Conservation (phyloP, 2,888 invertebrate genomes). For the Mechanitis mazaeus region DNA sequence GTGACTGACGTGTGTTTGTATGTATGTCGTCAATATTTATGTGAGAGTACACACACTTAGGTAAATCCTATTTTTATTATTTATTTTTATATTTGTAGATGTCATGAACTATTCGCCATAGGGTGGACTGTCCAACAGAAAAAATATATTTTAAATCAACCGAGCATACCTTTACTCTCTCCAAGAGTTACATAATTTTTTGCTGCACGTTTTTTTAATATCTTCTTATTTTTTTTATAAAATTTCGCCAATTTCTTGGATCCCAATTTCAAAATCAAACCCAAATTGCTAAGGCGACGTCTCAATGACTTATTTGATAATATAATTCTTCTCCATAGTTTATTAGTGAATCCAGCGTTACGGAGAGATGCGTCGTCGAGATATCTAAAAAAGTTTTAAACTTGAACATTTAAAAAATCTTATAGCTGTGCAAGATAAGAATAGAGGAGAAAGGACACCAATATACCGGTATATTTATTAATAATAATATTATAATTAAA, state of each 20-base stretch:
- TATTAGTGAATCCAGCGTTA: slow-evolving; percentile 40
- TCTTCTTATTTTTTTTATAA: slow-evolving; percentile 43
- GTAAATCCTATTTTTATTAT: too few relatives aligned
- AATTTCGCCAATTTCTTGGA: slow-evolving; percentile 49
- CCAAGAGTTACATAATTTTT: slow-evolving; percentile 46
- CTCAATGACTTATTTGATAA: slow-evolving; percentile 43
- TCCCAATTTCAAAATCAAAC: slow-evolving; percentile 49
- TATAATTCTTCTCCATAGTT: slow-evolving; percentile 56
- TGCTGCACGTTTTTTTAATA: slow-evolving; percentile 33
- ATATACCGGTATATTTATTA: too few relatives aligned
- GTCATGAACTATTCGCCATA: too few relatives aligned
- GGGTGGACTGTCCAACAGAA: too few relatives aligned
- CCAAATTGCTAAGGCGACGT: slow-evolving; percentile 50
- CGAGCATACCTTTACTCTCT: slow-evolving; percentile 39
- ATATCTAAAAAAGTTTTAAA: slow-evolving; percentile 38
- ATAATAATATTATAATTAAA: too few relatives aligned
- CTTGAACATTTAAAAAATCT: too few relatives aligned
- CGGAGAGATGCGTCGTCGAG: slow-evolving; percentile 51
- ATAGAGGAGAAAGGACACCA: too few relatives aligned
- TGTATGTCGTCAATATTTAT: too few relatives aligned
- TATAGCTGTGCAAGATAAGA: background rate
- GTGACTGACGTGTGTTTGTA: too few relatives aligned
- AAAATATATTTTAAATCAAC: too few relatives aligned
- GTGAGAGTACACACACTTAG: too few relatives aligned
- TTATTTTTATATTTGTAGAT: too few relatives aligned